phyloP scores from a whole-genome alignment of 64 coral and sea anemone genomes.

The Stichodactyla helianthus region DNA sequence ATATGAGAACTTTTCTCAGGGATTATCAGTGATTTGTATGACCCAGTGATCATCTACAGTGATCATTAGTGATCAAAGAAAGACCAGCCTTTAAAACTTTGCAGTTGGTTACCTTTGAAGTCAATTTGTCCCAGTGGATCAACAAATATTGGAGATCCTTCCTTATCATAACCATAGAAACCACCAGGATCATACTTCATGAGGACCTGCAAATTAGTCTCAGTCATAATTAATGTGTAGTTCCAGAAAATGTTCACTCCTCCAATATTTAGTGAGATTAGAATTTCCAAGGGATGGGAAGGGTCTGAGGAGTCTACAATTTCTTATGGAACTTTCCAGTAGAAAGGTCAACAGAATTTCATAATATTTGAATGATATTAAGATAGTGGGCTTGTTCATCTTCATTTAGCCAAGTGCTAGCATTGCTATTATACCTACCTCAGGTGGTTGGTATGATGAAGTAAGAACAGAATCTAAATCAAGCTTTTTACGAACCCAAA shows the following conservation, averaged over 20 bases:
- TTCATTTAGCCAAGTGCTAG: too few species aligned
- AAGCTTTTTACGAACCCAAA: constrained; percentile 27
- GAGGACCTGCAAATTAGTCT: constrained; percentile 47
- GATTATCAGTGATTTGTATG: too few species aligned
- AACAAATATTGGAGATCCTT: constrained; percentile 67
- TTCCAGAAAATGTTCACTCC: not conserved
- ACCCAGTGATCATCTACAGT: not conserved
- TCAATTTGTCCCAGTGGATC: constrained; percentile 87
- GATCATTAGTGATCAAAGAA: not conserved
- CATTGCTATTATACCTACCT: constrained; percentile 30
- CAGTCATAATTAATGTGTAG: constrained; percentile 39
- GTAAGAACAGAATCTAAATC: constrained; percentile 6
- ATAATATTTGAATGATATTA: too few species aligned
- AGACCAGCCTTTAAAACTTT: not conserved
- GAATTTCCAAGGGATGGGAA: too few species aligned
- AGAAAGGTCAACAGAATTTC: too few species aligned
- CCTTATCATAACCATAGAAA: constrained; percentile 75
- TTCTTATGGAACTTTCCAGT: too few species aligned
- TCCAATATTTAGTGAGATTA: too few species aligned
- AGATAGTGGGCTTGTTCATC: too few species aligned
- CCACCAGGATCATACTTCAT: constrained; percentile 75
- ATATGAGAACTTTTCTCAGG: too few species aligned
- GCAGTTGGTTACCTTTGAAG: constrained; percentile 53
- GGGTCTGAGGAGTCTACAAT: too few species aligned
- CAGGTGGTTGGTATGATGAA: constrained; percentile 4